phyloP scores from a whole-genome alignment of 2,888 invertebrate genomes.

The Allygus modestus region DNA sequence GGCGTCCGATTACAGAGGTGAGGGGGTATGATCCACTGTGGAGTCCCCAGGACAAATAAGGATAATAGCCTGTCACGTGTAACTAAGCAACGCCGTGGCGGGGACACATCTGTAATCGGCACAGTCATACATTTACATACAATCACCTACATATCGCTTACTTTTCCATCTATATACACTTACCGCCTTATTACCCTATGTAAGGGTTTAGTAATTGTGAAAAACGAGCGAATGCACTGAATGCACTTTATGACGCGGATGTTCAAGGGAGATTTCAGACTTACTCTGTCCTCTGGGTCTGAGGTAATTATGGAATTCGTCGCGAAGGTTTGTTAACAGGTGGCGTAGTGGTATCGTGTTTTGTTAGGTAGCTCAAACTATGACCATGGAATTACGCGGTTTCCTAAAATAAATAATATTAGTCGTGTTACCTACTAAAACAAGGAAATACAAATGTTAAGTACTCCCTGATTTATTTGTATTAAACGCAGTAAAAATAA shows the following conservation, averaged over 20 bases:
- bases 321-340: no score
- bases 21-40: slow-evolving; percentile 18
- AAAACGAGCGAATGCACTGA: slow-evolving; percentile 39
- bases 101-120: slow-evolving; percentile 36
- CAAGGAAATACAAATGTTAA: no score
- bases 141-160: slow-evolving; percentile 60
- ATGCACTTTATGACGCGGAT: slow-evolving; percentile 46
- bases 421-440: no score
- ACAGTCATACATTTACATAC: slow-evolving; percentile 53
- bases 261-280: background rate
- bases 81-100: background rate
- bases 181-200: slow-evolving; percentile 54
- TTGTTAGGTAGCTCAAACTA: no score
- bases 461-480: no score
- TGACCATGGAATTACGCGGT: no score
- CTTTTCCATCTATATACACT: slow-evolving; percentile 28
- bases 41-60: slow-evolving; percentile 26
- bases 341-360: no score
- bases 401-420: no score
- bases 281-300: no score
- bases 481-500: no score
- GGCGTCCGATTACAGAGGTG: slow-evolving; percentile 24
- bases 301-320: no score
- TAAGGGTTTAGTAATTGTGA: slow-evolving; percentile 57
- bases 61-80: slow-evolving; percentile 50